Evolutionary conservation across 92 coral and sea anemone species (phyloP).

Genomic region (Virgularia gustaviana): DNA sequence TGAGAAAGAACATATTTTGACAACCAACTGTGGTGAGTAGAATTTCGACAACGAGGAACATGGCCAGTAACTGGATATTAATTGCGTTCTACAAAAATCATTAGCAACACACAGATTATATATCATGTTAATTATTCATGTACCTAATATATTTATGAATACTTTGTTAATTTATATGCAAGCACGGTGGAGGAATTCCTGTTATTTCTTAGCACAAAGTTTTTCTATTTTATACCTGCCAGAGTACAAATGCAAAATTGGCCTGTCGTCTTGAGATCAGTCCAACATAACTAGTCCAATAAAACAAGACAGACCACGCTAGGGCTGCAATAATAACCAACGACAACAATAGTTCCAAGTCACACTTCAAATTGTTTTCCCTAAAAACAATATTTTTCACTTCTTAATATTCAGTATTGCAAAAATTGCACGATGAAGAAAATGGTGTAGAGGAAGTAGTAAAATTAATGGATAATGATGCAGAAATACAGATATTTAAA

Average conservation of each 20-base stretch:
- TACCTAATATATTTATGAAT: no score
- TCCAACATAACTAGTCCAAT: conserved; percentile 37
- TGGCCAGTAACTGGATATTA: conserved; percentile 69
- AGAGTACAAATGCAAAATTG: conserved; percentile 78
- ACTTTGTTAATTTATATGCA: no score
- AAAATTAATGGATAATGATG: no score
- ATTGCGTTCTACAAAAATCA: no score
- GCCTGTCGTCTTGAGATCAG: conserved; percentile 74
- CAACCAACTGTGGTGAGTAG: conserved; percentile 44
- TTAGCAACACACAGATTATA: no score
- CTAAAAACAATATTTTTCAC: conserved; percentile 7
- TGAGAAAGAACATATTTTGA: conserved; percentile 19
- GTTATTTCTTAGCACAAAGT: no score
- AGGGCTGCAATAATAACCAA: conserved; percentile 50
- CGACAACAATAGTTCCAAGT: conserved; percentile 44
- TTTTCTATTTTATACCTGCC: conserved; percentile 69
- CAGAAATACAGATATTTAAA: no score
- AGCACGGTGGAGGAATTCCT: no score
- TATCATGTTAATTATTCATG: not conserved
- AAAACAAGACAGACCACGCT: conserved; percentile 55
- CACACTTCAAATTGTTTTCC: conserved; percentile 54
- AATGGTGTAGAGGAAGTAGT: no score
- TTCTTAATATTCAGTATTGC: not conserved
- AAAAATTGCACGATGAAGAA: no score
- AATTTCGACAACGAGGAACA: conserved; percentile 72